These are phyloP conservation scores for Chrysodeixis includens DNA, from an alignment of 2,888 invertebrate genomes.

Conservation along the genomic window DNA sequence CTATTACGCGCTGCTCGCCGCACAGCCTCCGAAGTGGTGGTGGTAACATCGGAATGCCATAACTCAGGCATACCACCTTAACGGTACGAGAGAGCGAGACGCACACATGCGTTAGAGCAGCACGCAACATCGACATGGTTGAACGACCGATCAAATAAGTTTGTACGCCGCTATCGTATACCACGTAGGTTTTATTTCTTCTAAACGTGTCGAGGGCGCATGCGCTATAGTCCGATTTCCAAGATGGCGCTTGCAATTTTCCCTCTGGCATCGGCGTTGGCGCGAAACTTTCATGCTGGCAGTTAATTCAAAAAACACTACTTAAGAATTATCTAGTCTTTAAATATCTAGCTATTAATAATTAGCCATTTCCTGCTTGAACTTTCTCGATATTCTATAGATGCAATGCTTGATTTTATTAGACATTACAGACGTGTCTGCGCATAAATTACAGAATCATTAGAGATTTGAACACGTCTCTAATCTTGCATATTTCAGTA, in stretches of 20 bases:
- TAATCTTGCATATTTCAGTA: conserved; percentile 10
- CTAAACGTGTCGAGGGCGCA: conserved; percentile 81
- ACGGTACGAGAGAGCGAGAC: conserved; percentile 84
- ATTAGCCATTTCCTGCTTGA: neutral
- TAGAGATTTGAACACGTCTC: conserved; percentile 12
- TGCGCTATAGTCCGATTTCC: conserved; percentile 73
- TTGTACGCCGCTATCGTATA: conserved; percentile 84
- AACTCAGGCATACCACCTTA: conserved; percentile 87
- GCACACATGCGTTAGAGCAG: conserved; percentile 67
- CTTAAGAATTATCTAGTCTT: neutral
- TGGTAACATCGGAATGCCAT: conserved; percentile 87
- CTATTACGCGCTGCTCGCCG: conserved; percentile 67
- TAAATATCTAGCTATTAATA: neutral
- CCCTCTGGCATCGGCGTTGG: conserved; percentile 53
- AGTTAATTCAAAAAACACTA: conserved; percentile 35
- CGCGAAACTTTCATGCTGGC: conserved; percentile 59
- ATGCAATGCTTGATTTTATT: conserved; percentile 14
- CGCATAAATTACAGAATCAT: conserved; percentile 20
- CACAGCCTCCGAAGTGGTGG: conserved; percentile 85
- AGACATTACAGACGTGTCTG: conserved; percentile 16
- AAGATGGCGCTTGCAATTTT: conserved; percentile 77
- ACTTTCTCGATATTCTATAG: conserved; percentile 23
- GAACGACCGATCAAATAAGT: conserved; percentile 89
- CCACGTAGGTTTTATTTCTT: conserved; percentile 86
- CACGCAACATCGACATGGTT: conserved; percentile 81